Evolutionary conservation across 2,797 vertebrate genomes (phyloP), one percentile per base, ranked within the genome.

Genomic region (Enteromius paludinosus): DNA sequence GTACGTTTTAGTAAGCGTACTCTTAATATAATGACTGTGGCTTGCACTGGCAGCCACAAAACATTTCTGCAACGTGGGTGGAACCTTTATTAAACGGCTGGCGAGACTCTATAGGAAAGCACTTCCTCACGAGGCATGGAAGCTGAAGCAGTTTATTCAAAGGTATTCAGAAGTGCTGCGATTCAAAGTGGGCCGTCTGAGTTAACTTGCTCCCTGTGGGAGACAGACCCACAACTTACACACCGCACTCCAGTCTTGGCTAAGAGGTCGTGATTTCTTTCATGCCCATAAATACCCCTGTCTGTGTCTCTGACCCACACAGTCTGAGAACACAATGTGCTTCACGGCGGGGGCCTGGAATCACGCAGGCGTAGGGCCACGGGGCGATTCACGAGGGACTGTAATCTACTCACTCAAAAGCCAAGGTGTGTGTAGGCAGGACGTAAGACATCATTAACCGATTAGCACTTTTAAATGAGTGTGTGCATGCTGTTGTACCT

Each of bases 401-500:
- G 12, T 28, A 80, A 61, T 59, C 17, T 79, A 61, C 38, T 47
- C 25, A 52, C 56, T 74, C 43, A 38, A 62, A 81, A 41, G 47
- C 23, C 43, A 64, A 45, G 6, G 23, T 45, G 5, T 41, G 33
- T 68, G 45, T 65, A 54, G 9, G 62, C 15, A 61, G 61, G 25
- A 78, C 1, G 17, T 77, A 74, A 56, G 1, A 62, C 45, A 15
- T 82, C 2, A n/a, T 65, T 66, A 52, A 28, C 33, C 6, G 30
- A 54, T 20, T 49, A 35, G 30, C 43, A 78, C 43, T 23, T 52
- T 81, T 81, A 35, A 35, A 43, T 75, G 61, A 45, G 73, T 64
- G 68, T 85, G 85, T 76, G 87, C 78, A 83, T 30, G 18, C 20
- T 47, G 64, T 15, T 52, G 66, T 33, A 99, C 98, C 97, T 97